Base-by-base conservation (phyloP, 1,140 invertebrate genomes). In the Bombyx mori region DNA sequence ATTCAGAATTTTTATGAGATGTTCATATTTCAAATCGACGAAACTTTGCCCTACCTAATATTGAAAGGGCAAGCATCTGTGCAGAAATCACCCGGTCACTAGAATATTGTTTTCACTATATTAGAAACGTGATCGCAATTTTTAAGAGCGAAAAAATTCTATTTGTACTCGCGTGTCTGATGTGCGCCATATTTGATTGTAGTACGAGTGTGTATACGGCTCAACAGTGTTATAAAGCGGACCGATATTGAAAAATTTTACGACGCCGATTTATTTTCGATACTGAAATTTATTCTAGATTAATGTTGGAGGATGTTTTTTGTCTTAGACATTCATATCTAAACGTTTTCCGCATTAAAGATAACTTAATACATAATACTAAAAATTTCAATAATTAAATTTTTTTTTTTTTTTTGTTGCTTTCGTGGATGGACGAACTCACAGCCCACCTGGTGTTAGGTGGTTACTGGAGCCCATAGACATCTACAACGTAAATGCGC, bases 81-180 rank as follows among this genome's bases (percentile, higher is more conserved):
- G 74, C 77, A 73, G 77, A 75, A 87, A 85, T 87, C 80, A 85
- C 73, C 80, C 83, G 83, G 83, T 87, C 83, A 87, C 83, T 84
- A 84, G 83, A 83, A 87, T 87, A 87, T 87, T 87, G 83, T 87
- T 87, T 87, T 85, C 83, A 87, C 83, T 85, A 83, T 87, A 87
- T 87, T 87, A 87, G 83, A 87, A 74, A 87, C 83, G 83, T 87
- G 83, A 75, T 81, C 83, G 82, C 79, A 76, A 87, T 87, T 85
- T 83, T 87, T 84, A 85, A 85, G 79, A 77, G 72, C 66, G 71
- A 82, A 85, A 87, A 86, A 83, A 85, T 77, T 82, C 77, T 70
- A 83, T 85, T 83, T 79, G 65, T 67, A 74, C 72, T 76, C 61
- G 54, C 68, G 61, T 68, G 56, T 63, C 74, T 79, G 77, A 78